Base-by-base conservation (phyloP, 2,797 vertebrate genomes). In the Neopelma chrysocephalum region DNA sequence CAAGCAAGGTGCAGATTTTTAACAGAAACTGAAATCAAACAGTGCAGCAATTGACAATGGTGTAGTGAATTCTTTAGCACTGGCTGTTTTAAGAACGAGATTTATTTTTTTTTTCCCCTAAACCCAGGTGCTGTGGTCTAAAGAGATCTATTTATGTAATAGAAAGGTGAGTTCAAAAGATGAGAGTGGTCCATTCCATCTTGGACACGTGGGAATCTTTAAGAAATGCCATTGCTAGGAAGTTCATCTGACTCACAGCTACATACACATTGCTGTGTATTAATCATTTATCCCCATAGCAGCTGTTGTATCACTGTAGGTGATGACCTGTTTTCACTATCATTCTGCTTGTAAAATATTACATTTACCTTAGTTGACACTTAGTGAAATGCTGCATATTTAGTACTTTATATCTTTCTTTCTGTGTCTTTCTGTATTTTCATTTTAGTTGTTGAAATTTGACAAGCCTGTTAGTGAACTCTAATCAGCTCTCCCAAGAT, bases 21-120 rank as follows among this genome's bases (percentile, higher is more conserved):
- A 94, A 57, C 73, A 90, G 87, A 64, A 91, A 48, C 45, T 70
- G 68, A 85, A 96, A 66, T 90, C 76, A 68, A 77, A 57, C 83
- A 50, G 18, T 60, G 45, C 60, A 82, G 45, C 45, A 61, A 21
- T 61, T 75, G 58, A 32, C 81, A 61, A 22, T 19, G 15, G 22
- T 68, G 32, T 32, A 68, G 53, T 50, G 56, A 82, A 42, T 79
- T 90, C 48, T 64, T 90, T 64, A 81, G 66, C 81, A 29, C 62
- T 50, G 66, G 8, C 23, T 68, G 48, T 82, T 91, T 45, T 70
- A 45, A 65, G 38, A 69, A 51, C 8, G 43, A 57, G 36, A 25
- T 27, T 9, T 32, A 3, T 36, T 42, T 76, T 58, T 38, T 23
- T 10, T 8, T 12, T 12, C 9, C 4, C 7, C 10, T 43, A 15